Conservation (phyloP, 2,797 vertebrate species). For the Tapirus indicus region DNA sequence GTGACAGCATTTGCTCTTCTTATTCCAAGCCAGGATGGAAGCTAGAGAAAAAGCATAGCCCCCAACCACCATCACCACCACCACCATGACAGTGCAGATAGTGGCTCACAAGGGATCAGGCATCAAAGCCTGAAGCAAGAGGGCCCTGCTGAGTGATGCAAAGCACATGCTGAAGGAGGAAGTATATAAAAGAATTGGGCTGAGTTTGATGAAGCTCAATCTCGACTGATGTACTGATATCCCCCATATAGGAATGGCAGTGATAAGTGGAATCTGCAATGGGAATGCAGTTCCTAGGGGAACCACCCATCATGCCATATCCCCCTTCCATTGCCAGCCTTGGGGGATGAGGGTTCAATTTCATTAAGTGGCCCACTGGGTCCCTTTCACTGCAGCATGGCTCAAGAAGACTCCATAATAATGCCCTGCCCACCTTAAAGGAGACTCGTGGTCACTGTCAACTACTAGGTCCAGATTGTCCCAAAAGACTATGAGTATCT, state of each 20-base stretch:
- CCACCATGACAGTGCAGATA: fast-evolving
- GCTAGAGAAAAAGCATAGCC: not conserved
- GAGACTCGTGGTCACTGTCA: not conserved
- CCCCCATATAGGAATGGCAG: not conserved
- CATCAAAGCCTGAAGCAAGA: not conserved
- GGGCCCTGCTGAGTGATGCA: too few species aligned
- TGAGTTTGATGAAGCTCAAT: not conserved
- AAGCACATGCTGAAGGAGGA: not conserved
- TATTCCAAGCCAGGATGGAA: not conserved
- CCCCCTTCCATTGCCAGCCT: not conserved
- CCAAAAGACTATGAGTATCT: not conserved
- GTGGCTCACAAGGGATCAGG: not conserved
- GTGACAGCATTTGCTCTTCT: not conserved
- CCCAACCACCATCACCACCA: too few species aligned
- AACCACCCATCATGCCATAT: not conserved
- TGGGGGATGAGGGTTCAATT: not conserved
- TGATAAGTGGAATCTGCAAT: not conserved
- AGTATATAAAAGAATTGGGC: not conserved
- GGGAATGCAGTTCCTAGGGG: not conserved
- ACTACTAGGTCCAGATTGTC: not conserved
- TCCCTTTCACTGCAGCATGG: not conserved
- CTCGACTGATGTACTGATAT: not conserved
- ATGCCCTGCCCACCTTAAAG: not conserved
- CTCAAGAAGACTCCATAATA: not conserved
- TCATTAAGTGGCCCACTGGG: not conserved